Conservation (phyloP, 2,888 invertebrate genomes). For the Eulithis testata region DNA sequence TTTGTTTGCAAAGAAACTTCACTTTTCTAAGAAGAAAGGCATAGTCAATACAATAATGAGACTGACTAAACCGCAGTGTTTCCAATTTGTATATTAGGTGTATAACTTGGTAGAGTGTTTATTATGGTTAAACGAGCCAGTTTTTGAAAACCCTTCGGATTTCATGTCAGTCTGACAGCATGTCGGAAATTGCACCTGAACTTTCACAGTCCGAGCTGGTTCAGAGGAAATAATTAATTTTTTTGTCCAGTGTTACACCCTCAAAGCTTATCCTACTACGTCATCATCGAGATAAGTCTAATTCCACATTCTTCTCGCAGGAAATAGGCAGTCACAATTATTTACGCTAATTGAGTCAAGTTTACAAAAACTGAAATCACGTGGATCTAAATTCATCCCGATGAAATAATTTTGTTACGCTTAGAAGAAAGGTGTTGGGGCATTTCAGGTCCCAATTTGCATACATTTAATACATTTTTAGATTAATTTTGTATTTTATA, state of each 20-base stretch:
- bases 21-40: no score
- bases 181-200: no score
- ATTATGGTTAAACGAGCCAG: no score
- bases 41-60: no score
- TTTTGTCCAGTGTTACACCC: conserved; percentile 3
- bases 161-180: no score
- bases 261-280: conserved; percentile 21
- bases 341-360: conserved; percentile 52
- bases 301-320: conserved; percentile 48
- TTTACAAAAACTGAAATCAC: conserved; percentile 44
- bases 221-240: neutral
- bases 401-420: conserved; percentile 6
- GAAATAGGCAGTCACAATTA: conserved; percentile 57
- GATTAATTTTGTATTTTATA: no score
- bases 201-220: neutral
- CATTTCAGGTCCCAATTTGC: no score
- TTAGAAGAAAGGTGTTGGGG: conserved; percentile 9
- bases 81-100: no score
- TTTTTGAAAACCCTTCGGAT: no score
- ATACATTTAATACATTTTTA: no score
- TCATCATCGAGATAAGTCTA: conserved; percentile 45
- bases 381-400: conserved; percentile 22
- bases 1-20: no score
- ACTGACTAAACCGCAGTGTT: no score
- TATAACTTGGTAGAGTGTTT: neutral